Evolutionary conservation across 2,113 vertebrate genomes (phyloP), one percentile per base, ranked within the genome.

Genomic region (Carassius auratus): DNA sequence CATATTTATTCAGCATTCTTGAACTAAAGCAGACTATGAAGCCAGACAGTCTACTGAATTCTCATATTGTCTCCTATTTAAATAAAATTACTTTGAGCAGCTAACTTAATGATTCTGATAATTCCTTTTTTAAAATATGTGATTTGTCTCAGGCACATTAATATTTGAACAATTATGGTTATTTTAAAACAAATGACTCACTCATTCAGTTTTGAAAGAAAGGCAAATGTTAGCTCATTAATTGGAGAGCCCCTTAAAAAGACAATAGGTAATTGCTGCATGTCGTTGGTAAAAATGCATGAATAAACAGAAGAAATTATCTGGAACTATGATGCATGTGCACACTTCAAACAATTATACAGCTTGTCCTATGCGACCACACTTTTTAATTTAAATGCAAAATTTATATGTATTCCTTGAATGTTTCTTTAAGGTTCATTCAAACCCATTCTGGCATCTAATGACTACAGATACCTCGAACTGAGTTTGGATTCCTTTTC

Each of bases 401-500:
- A 26, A 26, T 26, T 26, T 26, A 26, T 26, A 26, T 26, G 26
- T 26, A 26, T 26, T 30, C 30, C 6, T 68, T 68, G 7, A 33
- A 33, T 33, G 14, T 68, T 33, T 33, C 12, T 14, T 26, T 26
- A 4, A 14, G 42, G 21, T 26, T 9, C 84, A 66, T 89, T 92
- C 36, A 87, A 88, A 85, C 59, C 84, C 76, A 76, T 89, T 90
- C 91, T 90, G 88, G 84, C 52, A 17, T 55, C 15, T 55, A 83
- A 66, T 26, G 9, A 48, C 9, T 48, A 48, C 12, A 75, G 26
- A 26, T 75, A 50, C 12, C 48, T 50, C 48, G 3, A 12, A 50
- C 12, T 50, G 48, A 50, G 48, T 10, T 13, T n/a, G 12, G 10
- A 48, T 76, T 81, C 48, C 14, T 7, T 50, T 38, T 69, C 30